Evolutionary conservation across 2,888 invertebrate genomes (phyloP), one percentile per base, ranked within the genome.

Genomic region (Luperina testacea): DNA sequence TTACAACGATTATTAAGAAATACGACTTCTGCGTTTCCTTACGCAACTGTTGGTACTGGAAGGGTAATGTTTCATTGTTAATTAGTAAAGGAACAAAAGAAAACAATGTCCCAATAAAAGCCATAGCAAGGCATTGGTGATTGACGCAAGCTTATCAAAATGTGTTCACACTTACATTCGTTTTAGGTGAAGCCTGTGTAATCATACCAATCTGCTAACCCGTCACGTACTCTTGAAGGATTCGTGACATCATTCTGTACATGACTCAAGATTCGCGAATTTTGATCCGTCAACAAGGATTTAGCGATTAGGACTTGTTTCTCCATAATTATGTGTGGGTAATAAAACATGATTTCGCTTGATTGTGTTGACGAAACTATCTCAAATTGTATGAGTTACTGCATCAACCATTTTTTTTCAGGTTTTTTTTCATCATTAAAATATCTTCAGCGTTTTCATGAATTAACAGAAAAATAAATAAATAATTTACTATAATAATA

Each of bases 221-320:
- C 69, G 84, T 88, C 88, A 88, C 88, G 88, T 88, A 78, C 65
- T 71, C 77, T 75, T 75, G 84, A 88, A 89, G 88, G 88, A 89
- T 88, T 53, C 65, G 51, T 88, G 88, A 88, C 78, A 82, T 88
- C 90, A 88, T 69, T 11, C 20, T 32, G 32, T 65, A 57, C 13
- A 75, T 89, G 88, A 88, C 61, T 88, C 88, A 87, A 72, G 73
- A 74, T 65, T 63, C 64, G 20, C 72, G 64, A 70, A 85, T 81
- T 81, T 77, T 65, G 27, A 75, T 24, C 32, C 42, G 48, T 38
- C 73, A 75, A 85, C 86, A 57, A 85, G 88, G 86, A 85, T 85
- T 87, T 80, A 42, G 57, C 57, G 87, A 87, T 83, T 86, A 87
- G 15, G 13, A 74, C 42, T 74, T 59, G 59, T 48, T 53, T 87